Conservation (phyloP, 2,888 invertebrate genomes). For the Sepioteuthis lessoniana region DNA sequence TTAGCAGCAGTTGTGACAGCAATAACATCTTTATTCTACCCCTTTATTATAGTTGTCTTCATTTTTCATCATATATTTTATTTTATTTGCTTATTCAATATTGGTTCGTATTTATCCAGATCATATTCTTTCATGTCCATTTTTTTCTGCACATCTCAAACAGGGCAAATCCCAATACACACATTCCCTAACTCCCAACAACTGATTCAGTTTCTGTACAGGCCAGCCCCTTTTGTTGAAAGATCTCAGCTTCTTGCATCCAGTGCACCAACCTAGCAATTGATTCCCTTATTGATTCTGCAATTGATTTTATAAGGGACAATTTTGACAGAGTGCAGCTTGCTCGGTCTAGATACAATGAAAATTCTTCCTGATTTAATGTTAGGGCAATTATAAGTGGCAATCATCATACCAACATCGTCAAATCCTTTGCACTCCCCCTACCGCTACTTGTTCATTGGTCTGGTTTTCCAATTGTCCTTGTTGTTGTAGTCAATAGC, state of each 20-base stretch:
- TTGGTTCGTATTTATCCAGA: background rate
- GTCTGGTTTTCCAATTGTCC: background rate
- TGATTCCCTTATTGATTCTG: background rate
- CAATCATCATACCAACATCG: background rate
- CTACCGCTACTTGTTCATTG: background rate
- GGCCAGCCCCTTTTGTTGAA: no score
- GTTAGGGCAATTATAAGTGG: background rate
- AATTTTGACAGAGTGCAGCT: background rate
- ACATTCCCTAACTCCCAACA: background rate
- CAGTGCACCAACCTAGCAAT: background rate
- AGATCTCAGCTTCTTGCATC: background rate
- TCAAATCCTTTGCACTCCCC: background rate
- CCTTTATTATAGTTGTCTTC: background rate
- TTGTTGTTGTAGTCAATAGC: background rate
- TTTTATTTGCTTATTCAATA: background rate
- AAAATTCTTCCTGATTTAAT: background rate
- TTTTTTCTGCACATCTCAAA: background rate
- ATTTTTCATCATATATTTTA: no score
- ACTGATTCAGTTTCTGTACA: background rate
- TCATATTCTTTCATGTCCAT: background rate
- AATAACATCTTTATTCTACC: no score
- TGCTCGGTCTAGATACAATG: background rate
- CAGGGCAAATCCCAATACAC: background rate
- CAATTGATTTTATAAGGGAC: constrained; percentile 20
- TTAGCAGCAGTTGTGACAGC: no score